Base-by-base conservation (phyloP, 2,888 invertebrate genomes). In the Epiperipatus broadwayi region DNA sequence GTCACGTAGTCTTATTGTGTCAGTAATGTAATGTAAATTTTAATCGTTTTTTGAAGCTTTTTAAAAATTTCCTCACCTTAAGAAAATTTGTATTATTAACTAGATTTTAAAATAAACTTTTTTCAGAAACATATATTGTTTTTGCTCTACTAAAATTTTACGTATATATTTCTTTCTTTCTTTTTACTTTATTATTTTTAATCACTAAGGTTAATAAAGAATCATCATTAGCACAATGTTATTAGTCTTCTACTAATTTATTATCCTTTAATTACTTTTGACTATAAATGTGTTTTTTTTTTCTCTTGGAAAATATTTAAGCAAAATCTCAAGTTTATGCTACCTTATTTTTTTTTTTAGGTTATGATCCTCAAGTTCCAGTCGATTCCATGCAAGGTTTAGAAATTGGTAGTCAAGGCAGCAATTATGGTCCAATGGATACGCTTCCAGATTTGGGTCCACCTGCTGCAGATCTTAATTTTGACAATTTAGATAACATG, bases 351-450 rank as follows among this genome's bases (percentile, higher is more conserved):
- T 41, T 45, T 44, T 47, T 55, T 57, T 15, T 67, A 84, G 87
- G 84, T 70, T 89, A 84, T 76, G 87, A 87, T 73, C 42, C 48
- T 36, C 81, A 84, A 72, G 77, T 87, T 73, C 87, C 85, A 71
- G 78, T 87, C 75, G 84, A 85, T 68, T 78, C 80, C 52, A 83
- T 87, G 83, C 83, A 87, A 70, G 85, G 84, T 48, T 67, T 89
- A 55, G 87, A 87, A 59, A 79, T 87, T 57, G 81, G 80, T 56
- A 74, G 75, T 16, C 68, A 67, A 8, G 55, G 54, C 21, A 68
- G 69, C 47, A 69, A 69, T 37, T 83, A 81, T 60, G 78, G 78
- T 46, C 68, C 70, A 37, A 77, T 85, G 72, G 85, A 85, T 63
- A 32, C 44, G 19, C 64, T 68, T 25, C 79, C 81, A 79, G 81